Percentiles rank a stretch among this genome's conserved stretches.
These are phyloP conservation scores for Himalopsyche japonica DNA, from an alignment of 2,888 invertebrate genomes.

Conservation along the genomic window DNA sequence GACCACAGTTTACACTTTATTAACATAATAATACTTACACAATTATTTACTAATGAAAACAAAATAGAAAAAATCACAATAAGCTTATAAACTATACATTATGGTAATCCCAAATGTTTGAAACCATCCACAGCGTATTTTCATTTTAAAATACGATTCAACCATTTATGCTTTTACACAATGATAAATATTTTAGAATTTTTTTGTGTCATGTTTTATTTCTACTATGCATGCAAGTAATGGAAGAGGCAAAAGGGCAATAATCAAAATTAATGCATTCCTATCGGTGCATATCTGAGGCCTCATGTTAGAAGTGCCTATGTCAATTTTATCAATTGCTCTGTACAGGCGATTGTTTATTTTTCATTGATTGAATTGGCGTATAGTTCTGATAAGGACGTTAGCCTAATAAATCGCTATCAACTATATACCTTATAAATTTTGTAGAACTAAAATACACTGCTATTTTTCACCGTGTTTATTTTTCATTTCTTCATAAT, in stretches of 20 bases:
- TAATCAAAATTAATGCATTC: neutral
- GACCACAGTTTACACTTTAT: neutral
- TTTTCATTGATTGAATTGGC: no score
- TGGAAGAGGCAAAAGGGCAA: neutral
- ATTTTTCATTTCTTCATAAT: no score
- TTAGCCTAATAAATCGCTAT: no score
- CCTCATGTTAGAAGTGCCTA: no score
- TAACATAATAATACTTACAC: neutral
- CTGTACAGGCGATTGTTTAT: no score
- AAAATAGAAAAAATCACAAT: conserved; percentile 17
- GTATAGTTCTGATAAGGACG: no score
- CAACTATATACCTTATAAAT: no score
- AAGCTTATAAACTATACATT: conserved; percentile 15
- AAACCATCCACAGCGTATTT: neutral
- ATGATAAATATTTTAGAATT: neutral
- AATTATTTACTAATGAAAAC: conserved; percentile 11
- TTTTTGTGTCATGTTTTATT: neutral
- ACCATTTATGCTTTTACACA: neutral
- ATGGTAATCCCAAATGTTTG: conserved; percentile 8
- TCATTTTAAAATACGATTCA: neutral
- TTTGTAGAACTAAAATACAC: no score
- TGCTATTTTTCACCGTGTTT: no score
- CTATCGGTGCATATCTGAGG: no score
- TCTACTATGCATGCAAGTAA: neutral
- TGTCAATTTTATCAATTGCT: no score